These are phyloP conservation scores for Crocodylus rhombifer DNA, from an alignment of 2,797 vertebrate species.

Conservation along the genomic window DNA sequence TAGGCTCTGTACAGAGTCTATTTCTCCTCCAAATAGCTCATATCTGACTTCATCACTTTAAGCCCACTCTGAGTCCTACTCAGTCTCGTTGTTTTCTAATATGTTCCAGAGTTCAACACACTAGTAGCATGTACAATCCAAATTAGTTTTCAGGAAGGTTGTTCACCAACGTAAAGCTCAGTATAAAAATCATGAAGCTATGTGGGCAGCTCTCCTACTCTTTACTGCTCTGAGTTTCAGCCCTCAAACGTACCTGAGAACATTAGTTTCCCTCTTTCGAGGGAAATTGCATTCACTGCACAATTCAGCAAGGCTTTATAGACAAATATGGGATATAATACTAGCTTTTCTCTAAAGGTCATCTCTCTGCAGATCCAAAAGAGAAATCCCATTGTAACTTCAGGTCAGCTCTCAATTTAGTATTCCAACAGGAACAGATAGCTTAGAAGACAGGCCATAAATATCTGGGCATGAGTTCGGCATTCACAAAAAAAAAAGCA, in stretches of 20 bases:
- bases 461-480: not conserved
- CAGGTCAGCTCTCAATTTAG: not conserved
- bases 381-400: not conserved
- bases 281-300: not conserved
- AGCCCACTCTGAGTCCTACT: too few relatives aligned
- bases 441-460: not conserved
- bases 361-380: not conserved
- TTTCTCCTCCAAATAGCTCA: too few relatives aligned
- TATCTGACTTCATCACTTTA: too few relatives aligned
- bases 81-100: too few relatives aligned
- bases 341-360: not conserved
- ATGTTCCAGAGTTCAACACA: too few relatives aligned
- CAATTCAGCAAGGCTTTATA: not conserved
- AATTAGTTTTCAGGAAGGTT: too few relatives aligned
- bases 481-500: not conserved
- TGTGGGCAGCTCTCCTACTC: too few relatives aligned
- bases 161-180: too few relatives aligned
- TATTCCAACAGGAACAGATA: not conserved
- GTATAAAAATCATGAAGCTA: too few relatives aligned
- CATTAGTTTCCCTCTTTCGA: not conserved
- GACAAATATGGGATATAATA: not conserved
- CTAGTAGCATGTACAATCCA: too few relatives aligned
- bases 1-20: too few relatives aligned
- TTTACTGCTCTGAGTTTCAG: too few relatives aligned
- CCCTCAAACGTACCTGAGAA: not conserved